These are phyloP conservation scores for Muscicapa adusta DNA, from an alignment of 2,113 vertebrate species.

Conservation along the genomic window DNA sequence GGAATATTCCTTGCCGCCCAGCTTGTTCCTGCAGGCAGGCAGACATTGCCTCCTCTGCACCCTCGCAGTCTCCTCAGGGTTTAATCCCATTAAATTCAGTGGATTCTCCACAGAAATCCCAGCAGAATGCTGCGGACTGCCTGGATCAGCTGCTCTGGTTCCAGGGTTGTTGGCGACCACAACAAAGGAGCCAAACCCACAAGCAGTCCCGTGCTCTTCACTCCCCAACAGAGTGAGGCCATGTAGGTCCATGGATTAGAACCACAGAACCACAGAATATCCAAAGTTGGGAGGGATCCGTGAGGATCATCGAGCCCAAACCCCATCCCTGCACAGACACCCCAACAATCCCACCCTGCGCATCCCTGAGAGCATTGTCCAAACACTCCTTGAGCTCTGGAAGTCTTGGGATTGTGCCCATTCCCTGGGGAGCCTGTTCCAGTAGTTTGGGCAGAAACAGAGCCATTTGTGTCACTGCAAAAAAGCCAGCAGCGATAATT, in stretches of 20 bases:
- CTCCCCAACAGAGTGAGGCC: rapidly evolving
- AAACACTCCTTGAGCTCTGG: not conserved
- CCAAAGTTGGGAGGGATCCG: not conserved
- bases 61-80: rapidly evolving
- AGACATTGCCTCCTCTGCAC: rapidly evolving
- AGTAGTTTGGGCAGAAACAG: not conserved
- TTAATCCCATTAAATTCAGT: not conserved
- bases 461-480: rapidly evolving
- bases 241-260: not conserved
- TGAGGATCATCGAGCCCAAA: rapidly evolving
- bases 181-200: not conserved
- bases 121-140: rapidly evolving
- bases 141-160: not conserved
- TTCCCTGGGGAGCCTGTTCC: not conserved
- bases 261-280: not conserved
- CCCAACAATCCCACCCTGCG: not conserved
- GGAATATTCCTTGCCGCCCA: not conserved
- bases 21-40: not conserved
- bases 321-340: not conserved
- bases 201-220: rapidly evolving
- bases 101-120: rapidly evolving
- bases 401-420: no score
- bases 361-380: rapidly evolving
- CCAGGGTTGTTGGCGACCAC: rapidly evolving
- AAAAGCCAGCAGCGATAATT: not conserved